phyloP scores from a whole-genome alignment of 2,888 invertebrate species.

The Epistrophe grossulariae region DNA sequence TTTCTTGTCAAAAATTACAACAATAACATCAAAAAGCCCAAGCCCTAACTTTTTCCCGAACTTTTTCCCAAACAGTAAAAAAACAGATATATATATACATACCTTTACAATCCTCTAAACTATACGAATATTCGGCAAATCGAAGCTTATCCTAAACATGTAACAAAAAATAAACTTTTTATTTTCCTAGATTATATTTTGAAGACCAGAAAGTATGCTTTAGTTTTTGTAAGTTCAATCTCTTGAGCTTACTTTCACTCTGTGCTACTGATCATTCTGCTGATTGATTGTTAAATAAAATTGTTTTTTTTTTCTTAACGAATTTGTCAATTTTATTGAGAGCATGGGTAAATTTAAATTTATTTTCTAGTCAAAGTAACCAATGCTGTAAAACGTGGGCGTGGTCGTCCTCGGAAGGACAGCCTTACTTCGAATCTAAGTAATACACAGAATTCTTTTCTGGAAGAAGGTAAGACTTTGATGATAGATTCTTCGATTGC shows the following conservation, averaged over 20 bases:
- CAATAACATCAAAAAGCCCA: too few species aligned
- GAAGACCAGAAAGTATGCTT: slow-evolving; percentile 2
- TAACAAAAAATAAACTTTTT: not conserved
- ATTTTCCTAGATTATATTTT: not conserved
- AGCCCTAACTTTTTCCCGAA: too few species aligned
- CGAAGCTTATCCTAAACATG: not conserved
- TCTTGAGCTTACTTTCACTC: slow-evolving; percentile 16
- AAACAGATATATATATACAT: not conserved
- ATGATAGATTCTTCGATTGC: slow-evolving; percentile 49
- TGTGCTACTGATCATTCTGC: slow-evolving; percentile 19
- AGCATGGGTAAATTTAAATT: slow-evolving; percentile 74
- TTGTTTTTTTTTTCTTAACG: slow-evolving; percentile 31
- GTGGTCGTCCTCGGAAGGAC: slow-evolving; percentile 86
- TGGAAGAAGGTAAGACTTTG: slow-evolving; percentile 88
- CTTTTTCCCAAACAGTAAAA: too few species aligned
- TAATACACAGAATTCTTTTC: slow-evolving; percentile 87
- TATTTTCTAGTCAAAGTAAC: slow-evolving; percentile 82
- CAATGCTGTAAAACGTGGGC: slow-evolving; percentile 86
- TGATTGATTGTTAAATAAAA: slow-evolving; percentile 45
- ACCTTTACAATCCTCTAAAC: not conserved
- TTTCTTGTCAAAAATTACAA: too few species aligned
- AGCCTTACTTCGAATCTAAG: slow-evolving; percentile 85
- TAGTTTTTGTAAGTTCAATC: slow-evolving; percentile 4
- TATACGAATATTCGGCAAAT: not conserved
- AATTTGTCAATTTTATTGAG: slow-evolving; percentile 50